A percentile compares a stretch with the other conserved stretches of the same genome.
These are phyloP conservation scores for Gyrodactylus salaris DNA, from an alignment of 1,140 invertebrate genomes.

Conservation along the genomic window DNA sequence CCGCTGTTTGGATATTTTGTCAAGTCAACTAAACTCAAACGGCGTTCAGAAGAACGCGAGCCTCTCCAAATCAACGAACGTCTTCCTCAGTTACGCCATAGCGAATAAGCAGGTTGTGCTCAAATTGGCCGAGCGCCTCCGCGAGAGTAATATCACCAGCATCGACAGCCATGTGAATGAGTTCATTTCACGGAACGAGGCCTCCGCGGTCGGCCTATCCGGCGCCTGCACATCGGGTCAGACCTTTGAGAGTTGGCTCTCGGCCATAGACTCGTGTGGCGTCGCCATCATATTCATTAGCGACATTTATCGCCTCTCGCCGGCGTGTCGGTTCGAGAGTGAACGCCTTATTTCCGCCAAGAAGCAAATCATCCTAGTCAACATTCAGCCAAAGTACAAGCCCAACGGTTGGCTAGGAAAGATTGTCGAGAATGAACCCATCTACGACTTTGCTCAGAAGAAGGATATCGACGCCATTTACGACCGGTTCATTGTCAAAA, in stretches of 20 bases:
- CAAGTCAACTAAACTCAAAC: neutral
- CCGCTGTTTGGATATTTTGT: neutral
- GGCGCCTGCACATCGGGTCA: neutral
- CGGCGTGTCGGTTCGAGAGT: neutral
- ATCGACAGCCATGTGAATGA: neutral
- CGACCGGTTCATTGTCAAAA: neutral
- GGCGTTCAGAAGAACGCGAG: neutral
- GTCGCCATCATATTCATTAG: neutral
- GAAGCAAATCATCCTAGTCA: neutral
- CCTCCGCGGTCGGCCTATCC: neutral
- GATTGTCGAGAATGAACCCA: neutral
- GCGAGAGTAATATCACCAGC: neutral
- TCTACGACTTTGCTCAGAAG: conserved; percentile 1
- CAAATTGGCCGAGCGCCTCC: neutral
- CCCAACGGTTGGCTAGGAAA: neutral
- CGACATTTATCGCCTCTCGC: neutral
- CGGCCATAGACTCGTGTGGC: neutral
- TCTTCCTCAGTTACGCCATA: neutral
- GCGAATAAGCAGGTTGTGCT: neutral
- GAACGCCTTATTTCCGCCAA: neutral
- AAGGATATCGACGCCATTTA: conserved; percentile 1
- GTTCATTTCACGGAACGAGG: neutral
- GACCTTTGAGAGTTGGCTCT: neutral
- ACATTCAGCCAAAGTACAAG: neutral
- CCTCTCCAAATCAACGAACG: neutral